Conservation (phyloP, 2,113 vertebrate genomes). For the Holacanthus passer region DNA sequence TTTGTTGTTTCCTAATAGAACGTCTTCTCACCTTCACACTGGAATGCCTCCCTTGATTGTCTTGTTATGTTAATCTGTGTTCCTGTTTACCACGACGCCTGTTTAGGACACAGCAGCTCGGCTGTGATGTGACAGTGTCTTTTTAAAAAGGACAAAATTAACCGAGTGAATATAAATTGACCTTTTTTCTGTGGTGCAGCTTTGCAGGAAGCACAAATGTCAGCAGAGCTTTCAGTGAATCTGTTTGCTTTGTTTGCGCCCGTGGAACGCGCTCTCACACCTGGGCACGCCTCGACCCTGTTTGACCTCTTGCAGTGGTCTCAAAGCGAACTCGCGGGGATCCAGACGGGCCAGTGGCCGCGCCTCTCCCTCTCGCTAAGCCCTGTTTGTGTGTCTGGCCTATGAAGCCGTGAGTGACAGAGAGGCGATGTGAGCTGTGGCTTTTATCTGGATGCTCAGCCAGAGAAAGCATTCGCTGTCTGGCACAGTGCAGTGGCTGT, state of each 20-base stretch:
- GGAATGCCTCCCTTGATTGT: slow-evolving; percentile 77
- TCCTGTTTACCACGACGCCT: slow-evolving; percentile 75
- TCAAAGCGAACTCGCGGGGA: slow-evolving; percentile 23
- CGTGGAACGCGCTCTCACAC: not conserved
- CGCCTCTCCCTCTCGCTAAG: slow-evolving; percentile 19
- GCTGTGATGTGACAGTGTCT: slow-evolving; percentile 63
- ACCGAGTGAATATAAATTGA: slow-evolving; percentile 66
- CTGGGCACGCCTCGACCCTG: slow-evolving; percentile 32
- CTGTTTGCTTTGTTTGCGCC: slow-evolving; percentile 28
- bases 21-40: slow-evolving; percentile 82
- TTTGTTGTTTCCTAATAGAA: slow-evolving; percentile 80
- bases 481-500: slow-evolving; percentile 60
- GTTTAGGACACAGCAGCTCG: slow-evolving; percentile 65
- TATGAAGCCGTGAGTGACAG: slow-evolving; percentile 69
- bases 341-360: slow-evolving; percentile 11
- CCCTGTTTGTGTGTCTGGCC: slow-evolving; percentile 55
- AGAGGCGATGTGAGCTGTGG: slow-evolving; percentile 63
- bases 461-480: slow-evolving; percentile 59
- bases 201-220: slow-evolving; percentile 46
- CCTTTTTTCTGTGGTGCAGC: slow-evolving; percentile 48
- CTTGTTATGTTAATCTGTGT: slow-evolving; percentile 81
- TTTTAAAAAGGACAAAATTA: slow-evolving; percentile 72
- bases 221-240: slow-evolving; percentile 40
- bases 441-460: slow-evolving; percentile 78
- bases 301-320: slow-evolving; percentile 28